phyloP scores from a whole-genome alignment of 2,797 vertebrate species.

The Hylomyscus alleni region DNA sequence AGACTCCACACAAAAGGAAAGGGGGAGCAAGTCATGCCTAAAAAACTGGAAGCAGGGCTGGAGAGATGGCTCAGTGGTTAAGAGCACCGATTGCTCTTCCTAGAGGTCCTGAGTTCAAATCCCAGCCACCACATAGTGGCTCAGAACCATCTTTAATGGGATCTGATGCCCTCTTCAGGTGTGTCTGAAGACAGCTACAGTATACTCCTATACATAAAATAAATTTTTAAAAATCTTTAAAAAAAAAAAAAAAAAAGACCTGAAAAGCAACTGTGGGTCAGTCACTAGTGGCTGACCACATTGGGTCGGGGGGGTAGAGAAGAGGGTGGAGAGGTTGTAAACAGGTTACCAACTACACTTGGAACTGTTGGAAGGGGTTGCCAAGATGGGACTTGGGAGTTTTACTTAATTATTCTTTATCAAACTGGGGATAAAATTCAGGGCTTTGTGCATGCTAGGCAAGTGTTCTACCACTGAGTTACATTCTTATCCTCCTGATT shows the following conservation, averaged over 20 bases:
- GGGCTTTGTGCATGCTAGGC: neutral
- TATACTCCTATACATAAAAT: no score
- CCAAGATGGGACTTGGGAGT: neutral
- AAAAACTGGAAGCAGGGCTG: neutral
- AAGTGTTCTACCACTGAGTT: neutral
- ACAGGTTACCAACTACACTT: neutral
- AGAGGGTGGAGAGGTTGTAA: neutral
- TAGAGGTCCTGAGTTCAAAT: no score
- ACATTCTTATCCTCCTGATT: neutral
- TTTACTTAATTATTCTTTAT: neutral
- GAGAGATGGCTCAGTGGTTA: no score
- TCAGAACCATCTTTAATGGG: no score
- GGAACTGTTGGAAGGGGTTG: neutral
- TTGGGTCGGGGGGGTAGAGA: neutral
- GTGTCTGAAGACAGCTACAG: no score
- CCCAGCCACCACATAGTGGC: no score
- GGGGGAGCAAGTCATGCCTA: neutral
- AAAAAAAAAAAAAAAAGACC: neutral
- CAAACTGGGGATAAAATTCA: neutral
- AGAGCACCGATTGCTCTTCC: no score
- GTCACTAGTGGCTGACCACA: neutral
- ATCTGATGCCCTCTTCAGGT: no score
- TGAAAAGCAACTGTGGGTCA: neutral
- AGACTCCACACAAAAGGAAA: slow-evolving; percentile 34
- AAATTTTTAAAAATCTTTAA: no score